Evolutionary conservation across 2,113 vertebrate species (phyloP).

Genomic region (Brachypodius melanocephalos): DNA sequence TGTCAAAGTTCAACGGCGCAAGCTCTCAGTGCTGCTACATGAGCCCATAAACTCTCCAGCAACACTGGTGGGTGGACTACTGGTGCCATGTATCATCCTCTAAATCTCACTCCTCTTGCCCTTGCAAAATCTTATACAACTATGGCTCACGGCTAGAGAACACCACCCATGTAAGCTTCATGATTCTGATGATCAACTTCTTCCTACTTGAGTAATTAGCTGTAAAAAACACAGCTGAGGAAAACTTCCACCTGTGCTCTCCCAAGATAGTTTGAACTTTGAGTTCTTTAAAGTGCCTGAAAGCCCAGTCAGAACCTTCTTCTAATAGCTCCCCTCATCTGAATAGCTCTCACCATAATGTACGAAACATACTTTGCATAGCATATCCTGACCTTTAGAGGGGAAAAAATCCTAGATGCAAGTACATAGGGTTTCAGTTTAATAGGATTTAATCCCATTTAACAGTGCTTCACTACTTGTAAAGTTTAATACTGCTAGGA

Average conservation of each 20-base stretch:
- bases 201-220: neutral
- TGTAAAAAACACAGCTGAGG: neutral
- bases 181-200: neutral
- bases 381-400: neutral
- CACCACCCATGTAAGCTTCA: neutral
- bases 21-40: neutral
- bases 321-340: neutral
- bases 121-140: neutral
- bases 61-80: neutral
- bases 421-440: neutral
- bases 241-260: neutral
- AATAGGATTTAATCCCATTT: neutral
- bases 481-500: neutral
- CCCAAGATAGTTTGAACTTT: neutral
- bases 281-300: neutral
- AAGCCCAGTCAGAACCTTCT: neutral
- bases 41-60: neutral
- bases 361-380: neutral
- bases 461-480: neutral
- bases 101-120: neutral
- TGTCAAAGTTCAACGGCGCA: neutral
- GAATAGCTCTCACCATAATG: neutral
- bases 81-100: neutral
- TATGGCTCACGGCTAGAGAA: neutral
- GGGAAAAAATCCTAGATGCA: neutral